A percentile compares a stretch with the other conserved stretches of the same genome.
Conservation (phyloP, 2,113 vertebrate genomes). For the Rana temporaria region DNA sequence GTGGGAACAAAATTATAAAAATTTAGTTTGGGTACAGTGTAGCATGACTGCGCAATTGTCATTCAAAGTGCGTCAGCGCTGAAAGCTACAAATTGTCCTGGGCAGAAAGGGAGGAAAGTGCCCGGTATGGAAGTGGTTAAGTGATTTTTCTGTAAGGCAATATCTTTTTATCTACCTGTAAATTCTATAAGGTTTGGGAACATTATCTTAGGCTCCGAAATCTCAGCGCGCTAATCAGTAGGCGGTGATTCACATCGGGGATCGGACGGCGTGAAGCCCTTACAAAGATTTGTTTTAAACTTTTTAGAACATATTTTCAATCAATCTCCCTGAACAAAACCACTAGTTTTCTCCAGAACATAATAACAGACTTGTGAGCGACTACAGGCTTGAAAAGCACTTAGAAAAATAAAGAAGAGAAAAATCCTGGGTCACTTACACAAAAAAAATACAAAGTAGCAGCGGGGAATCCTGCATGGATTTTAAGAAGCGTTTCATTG, state of each 20-base stretch:
- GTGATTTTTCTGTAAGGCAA: background rate
- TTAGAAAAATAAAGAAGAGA: slow-evolving; percentile 28
- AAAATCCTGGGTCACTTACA: slow-evolving; percentile 15
- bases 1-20: too few species aligned
- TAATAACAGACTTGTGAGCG: slow-evolving; percentile 32
- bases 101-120: too few species aligned
- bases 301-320: slow-evolving; percentile 45
- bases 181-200: slow-evolving; percentile 9
- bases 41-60: too few species aligned
- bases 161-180: background rate
- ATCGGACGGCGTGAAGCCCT: background rate
- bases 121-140: too few species aligned
- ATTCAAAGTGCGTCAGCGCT: too few species aligned
- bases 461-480: background rate
- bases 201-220: slow-evolving; percentile 5
- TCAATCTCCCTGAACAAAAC: slow-evolving; percentile 51
- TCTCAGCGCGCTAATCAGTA: slow-evolving; percentile 27
- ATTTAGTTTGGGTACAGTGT: too few species aligned
- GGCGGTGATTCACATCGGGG: slow-evolving; percentile 29
- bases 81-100: too few species aligned
- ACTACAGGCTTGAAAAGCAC: slow-evolving; percentile 33
- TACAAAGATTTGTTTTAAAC: slow-evolving; percentile 46
- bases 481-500: slow-evolving; percentile 23
- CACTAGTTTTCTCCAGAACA: slow-evolving; percentile 17
- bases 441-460: slow-evolving; percentile 33